Percentiles rank a stretch among this genome's conserved stretches.
phyloP scores from a whole-genome alignment of 30 jellyfish, hydroid and myxozoan species.

The Hydractinia echinata region DNA sequence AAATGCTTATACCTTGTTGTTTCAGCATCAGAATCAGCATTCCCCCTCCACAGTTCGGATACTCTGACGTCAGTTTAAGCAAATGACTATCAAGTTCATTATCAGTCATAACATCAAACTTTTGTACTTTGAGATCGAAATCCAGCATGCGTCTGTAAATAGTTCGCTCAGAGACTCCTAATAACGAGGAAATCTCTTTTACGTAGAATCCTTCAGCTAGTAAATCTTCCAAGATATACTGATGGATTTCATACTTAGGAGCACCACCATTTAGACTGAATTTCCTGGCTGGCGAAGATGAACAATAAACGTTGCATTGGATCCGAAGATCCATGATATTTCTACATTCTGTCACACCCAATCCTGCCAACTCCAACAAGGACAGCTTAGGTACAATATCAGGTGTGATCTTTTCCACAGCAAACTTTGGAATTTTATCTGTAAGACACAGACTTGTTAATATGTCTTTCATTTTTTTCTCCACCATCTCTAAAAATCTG shows the following conservation, averaged over 20 bases:
- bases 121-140: conserved; percentile 27
- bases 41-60: conserved; percentile 22
- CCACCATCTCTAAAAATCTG: not conserved
- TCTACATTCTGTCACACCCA: conserved; percentile 31
- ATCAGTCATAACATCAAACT: conserved; percentile 33
- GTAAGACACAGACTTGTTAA: conserved; percentile 17
- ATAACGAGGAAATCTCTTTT: conserved; percentile 18
- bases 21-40: conserved; percentile 21
- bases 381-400: conserved; percentile 46
- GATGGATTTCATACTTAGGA: conserved; percentile 37
- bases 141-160: conserved; percentile 38
- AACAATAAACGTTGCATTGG: conserved; percentile 28
- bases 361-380: conserved; percentile 11
- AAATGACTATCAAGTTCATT: conserved; percentile 25
- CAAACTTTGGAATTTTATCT: conserved; percentile 20
- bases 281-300: not conserved
- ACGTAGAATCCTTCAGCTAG: conserved; percentile 34
- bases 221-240: conserved; percentile 15
- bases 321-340: conserved; percentile 38
- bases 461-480: conserved; percentile 7
- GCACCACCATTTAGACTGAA: conserved; percentile 39
- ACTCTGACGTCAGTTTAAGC: conserved; percentile 4
- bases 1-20: conserved; percentile 6
- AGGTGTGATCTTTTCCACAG: conserved; percentile 37
- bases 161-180: conserved; percentile 46